These are phyloP conservation scores for Heliconius hermathena DNA, from an alignment of 1,140 invertebrate genomes.

Conservation along the genomic window DNA sequence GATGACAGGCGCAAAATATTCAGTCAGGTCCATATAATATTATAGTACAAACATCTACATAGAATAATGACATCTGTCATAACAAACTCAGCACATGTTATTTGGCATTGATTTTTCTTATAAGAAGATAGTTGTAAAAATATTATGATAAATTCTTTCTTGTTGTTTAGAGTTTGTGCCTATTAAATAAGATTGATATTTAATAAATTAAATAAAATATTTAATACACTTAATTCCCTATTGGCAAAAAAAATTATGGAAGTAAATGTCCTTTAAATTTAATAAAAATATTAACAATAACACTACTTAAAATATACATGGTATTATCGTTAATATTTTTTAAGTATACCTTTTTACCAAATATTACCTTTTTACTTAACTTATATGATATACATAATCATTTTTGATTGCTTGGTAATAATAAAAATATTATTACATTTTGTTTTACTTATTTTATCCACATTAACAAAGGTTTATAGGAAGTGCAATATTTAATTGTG, in stretches of 20 bases:
- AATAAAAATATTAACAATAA: too few species aligned
- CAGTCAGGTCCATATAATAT: neutral
- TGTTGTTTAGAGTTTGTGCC: neutral
- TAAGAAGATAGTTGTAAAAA: neutral
- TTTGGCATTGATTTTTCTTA: slow-evolving; percentile 20
- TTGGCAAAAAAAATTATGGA: too few species aligned
- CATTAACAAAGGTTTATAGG: neutral
- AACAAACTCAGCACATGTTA: slow-evolving; percentile 9
- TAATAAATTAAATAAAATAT: neutral
- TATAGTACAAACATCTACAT: neutral
- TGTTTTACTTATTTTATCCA: neutral
- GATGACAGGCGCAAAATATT: too few species aligned
- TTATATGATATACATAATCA: too few species aligned
- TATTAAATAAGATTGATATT: neutral
- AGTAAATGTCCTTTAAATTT: too few species aligned
- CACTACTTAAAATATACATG: too few species aligned
- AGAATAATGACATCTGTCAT: slow-evolving; percentile 10
- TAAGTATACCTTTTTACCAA: too few species aligned
- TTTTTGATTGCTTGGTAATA: too few species aligned
- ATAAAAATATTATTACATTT: too few species aligned
- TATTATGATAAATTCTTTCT: neutral
- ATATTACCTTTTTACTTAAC: too few species aligned
- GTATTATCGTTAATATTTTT: too few species aligned
- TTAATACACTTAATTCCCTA: neutral
- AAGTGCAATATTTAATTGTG: neutral